Conservation (phyloP, 2,113 vertebrate genomes). For the Myrmecobius fasciatus region DNA sequence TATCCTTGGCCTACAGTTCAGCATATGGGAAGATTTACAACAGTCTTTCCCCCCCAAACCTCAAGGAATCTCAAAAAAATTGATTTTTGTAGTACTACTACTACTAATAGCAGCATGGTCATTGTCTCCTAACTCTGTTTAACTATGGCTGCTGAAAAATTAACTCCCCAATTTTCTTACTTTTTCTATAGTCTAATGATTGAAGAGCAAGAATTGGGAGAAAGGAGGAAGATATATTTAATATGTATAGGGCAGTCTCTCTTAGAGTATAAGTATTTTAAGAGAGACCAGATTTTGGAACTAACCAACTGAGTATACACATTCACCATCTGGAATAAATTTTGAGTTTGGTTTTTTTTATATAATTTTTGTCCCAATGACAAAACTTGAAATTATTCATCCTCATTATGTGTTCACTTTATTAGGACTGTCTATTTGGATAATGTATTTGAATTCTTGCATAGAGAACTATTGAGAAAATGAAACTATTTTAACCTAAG, state of each 20-base stretch:
- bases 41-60: neutral
- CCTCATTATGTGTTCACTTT: constrained; percentile 7
- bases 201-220: neutral
- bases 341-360: neutral
- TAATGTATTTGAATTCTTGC: constrained; percentile 30
- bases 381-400: constrained; percentile 53
- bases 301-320: neutral
- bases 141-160: neutral
- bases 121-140: neutral
- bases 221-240: neutral
- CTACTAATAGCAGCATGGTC: neutral
- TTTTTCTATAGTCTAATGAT: neutral
- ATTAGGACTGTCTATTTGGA: constrained; percentile 11
- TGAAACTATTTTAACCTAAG: constrained; percentile 26
- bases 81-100: neutral
- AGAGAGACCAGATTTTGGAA: constrained; percentile 5
- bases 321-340: constrained; percentile 40
- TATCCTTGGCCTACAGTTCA: neutral
- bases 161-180: neutral
- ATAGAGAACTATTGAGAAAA: constrained; percentile 45
- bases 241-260: constrained; percentile 24
- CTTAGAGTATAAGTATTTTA: constrained; percentile 33
- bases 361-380: constrained; percentile 48
- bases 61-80: neutral
- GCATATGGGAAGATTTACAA: neutral